phyloP scores from a whole-genome alignment of 2,888 invertebrate species.

The Lasius platythorax region DNA sequence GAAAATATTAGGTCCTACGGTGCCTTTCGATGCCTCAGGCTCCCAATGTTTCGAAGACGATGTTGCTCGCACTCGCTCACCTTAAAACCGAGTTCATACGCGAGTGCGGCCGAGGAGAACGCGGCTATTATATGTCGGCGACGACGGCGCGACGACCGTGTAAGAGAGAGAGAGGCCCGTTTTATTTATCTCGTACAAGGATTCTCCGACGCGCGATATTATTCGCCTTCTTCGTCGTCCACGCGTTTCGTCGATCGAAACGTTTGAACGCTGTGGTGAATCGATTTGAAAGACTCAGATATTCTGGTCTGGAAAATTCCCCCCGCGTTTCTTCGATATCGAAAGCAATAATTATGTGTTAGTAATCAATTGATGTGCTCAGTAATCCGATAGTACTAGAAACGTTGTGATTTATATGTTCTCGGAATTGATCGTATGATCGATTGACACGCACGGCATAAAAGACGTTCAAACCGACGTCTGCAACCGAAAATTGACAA shows the following conservation, averaged over 20 bases:
- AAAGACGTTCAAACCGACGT: background rate
- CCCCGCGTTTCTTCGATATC: background rate
- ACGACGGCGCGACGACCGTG: constrained; percentile 63
- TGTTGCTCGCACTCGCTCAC: constrained; percentile 52
- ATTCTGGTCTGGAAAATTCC: background rate
- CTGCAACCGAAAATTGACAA: background rate
- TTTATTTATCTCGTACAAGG: constrained; percentile 78
- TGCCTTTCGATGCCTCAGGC: constrained; percentile 3
- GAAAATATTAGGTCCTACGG: background rate
- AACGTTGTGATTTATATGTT: constrained; percentile 1
- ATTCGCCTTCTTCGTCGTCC: constrained; percentile 61
- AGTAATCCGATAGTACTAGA: background rate
- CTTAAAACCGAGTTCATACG: constrained; percentile 62
- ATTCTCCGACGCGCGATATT: constrained; percentile 70
- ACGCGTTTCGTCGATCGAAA: background rate
- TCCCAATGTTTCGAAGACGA: constrained; percentile 12
- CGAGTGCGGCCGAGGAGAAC: constrained; percentile 70
- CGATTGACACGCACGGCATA: background rate
- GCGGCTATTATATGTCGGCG: constrained; percentile 69
- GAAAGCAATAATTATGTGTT: background rate
- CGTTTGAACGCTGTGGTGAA: background rate
- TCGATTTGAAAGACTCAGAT: background rate
- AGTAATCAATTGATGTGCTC: background rate
- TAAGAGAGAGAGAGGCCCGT: constrained; percentile 64
- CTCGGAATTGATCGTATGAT: constrained; percentile 8